Conservation (phyloP, 2,888 invertebrate genomes). For the Drosophila maculinotata region DNA sequence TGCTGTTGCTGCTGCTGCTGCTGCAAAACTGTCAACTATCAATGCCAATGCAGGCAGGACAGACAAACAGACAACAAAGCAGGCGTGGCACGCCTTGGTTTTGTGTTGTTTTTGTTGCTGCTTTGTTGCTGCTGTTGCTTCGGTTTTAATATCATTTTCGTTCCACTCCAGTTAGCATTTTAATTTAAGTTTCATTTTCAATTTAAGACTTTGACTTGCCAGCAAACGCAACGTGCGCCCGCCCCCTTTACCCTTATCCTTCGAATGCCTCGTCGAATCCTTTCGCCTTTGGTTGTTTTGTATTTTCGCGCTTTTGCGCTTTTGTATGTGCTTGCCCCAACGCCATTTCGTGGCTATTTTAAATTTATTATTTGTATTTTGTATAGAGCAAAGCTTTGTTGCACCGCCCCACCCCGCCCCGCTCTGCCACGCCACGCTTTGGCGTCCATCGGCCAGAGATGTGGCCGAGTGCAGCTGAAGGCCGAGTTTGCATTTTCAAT, state of each 20-base stretch:
- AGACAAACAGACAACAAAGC: constrained; percentile 21
- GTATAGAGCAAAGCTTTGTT: constrained; percentile 42
- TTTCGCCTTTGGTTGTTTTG: constrained; percentile 54
- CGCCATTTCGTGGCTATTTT: constrained; percentile 76
- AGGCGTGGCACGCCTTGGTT: constrained; percentile 33
- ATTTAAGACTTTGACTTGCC: constrained; percentile 80
- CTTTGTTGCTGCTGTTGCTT: constrained; percentile 39
- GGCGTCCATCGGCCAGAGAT: constrained; percentile 30
- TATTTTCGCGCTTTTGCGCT: constrained; percentile 76
- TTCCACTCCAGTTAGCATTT: constrained; percentile 84
- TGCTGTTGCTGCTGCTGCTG: constrained; percentile 8
- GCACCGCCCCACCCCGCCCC: background rate
- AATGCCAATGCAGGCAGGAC: constrained; percentile 62
- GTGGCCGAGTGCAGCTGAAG: constrained; percentile 40
- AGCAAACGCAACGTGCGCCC: constrained; percentile 43
- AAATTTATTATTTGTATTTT: constrained; percentile 79
- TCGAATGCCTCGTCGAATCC: constrained; percentile 30
- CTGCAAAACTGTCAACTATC: constrained; percentile 65
- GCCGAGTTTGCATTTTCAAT: constrained; percentile 77
- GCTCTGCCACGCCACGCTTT: constrained; percentile 29
- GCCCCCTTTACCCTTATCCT: constrained; percentile 6
- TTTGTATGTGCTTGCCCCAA: constrained; percentile 42
- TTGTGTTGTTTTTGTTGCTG: constrained; percentile 20
- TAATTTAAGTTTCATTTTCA: constrained; percentile 83
- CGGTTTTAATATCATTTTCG: constrained; percentile 82